These are phyloP conservation scores for Drosophila tropicalis DNA, from an alignment of 1,140 invertebrate species.

Conservation along the genomic window DNA sequence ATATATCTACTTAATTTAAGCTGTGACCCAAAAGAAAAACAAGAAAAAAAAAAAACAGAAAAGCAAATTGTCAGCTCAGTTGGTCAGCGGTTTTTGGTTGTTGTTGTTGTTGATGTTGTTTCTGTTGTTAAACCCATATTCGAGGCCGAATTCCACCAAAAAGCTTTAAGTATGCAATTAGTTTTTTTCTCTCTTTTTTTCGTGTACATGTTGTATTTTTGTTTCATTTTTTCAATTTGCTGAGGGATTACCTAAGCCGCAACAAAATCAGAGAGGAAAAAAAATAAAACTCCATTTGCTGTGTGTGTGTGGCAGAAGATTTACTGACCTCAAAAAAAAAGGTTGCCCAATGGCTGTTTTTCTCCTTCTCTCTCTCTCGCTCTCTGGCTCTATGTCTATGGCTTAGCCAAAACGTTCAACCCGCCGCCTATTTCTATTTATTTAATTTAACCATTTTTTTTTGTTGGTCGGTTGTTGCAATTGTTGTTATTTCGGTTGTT, in stretches of 20 bases:
- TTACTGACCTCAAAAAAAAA: slow-evolving; percentile 4
- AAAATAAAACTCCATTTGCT: slow-evolving; percentile 3
- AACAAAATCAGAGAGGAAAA: background rate
- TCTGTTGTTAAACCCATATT: background rate
- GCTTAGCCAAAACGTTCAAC: slow-evolving; percentile 2
- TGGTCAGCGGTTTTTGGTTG: background rate
- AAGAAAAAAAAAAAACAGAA: background rate
- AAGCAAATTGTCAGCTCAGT: background rate
- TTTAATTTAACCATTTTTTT: slow-evolving; percentile 43
- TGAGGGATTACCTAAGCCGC: slow-evolving; percentile 11
- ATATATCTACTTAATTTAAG: no score
- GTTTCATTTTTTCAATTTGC: slow-evolving; percentile 8
- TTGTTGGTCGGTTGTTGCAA: slow-evolving; percentile 48
- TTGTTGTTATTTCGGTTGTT: slow-evolving; percentile 19
- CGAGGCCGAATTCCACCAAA: slow-evolving; percentile 3
- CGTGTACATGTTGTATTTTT: background rate
- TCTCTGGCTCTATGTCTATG: background rate
- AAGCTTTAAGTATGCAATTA: slow-evolving; percentile 9
- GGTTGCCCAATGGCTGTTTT: slow-evolving; percentile 3
- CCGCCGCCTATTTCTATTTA: slow-evolving; percentile 24
- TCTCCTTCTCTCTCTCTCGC: background rate
- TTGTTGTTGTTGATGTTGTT: background rate
- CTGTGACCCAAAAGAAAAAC: no score
- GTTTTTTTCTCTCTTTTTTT: background rate
- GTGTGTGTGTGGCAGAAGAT: background rate